Evolutionary conservation across 2,797 vertebrate genomes (phyloP), one percentile per base, ranked within the genome.

Genomic region (Glyptemys insculpta): DNA sequence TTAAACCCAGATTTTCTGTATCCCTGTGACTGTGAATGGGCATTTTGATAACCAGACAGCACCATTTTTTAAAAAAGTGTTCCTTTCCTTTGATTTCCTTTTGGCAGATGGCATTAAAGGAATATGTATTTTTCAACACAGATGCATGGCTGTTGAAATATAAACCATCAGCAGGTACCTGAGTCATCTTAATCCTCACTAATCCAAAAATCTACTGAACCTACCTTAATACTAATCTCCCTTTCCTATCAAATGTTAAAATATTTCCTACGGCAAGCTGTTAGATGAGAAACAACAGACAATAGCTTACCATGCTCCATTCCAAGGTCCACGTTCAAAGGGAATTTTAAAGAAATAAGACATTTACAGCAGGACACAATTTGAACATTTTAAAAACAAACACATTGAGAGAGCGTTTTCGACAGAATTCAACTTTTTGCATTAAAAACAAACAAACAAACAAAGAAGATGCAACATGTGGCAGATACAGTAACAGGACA

Each of bases 81-180:
- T 31, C 31, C 31, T 34, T 81, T 9, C 52, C 94, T 92, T 79
- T 3, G 57, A 65, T 81, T 90, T 1, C 15, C 0, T 1, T 93
- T 85, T 54, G 65, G 5, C 62, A 31, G 83, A 87, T 91, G 95
- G 50, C 89, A 81, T 1, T 57, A 82, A 50, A 79, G 82, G 14
- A 94, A 59, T 81, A 52, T 72, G 92, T 37, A 0, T 89, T 81
- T 85, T 11, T 62, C 94, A 68, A 88, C 93, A 68, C 90, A 76
- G 87, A 94, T 12, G 83, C 78, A 53, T 68, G 41, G 87, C 94
- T 82, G 87, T 41, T 56, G 95, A 86, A 94, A 94, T 95, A 96
- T 74, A 96, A 96, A 94, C 93, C 94, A 94, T 85, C 96, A 92
- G 97, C 96, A 96, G 96, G 93, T 89, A 97, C 92, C 96, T 14